Evolutionary conservation across 2,888 invertebrate species (phyloP).

Genomic region (Eupithecia centaureata): DNA sequence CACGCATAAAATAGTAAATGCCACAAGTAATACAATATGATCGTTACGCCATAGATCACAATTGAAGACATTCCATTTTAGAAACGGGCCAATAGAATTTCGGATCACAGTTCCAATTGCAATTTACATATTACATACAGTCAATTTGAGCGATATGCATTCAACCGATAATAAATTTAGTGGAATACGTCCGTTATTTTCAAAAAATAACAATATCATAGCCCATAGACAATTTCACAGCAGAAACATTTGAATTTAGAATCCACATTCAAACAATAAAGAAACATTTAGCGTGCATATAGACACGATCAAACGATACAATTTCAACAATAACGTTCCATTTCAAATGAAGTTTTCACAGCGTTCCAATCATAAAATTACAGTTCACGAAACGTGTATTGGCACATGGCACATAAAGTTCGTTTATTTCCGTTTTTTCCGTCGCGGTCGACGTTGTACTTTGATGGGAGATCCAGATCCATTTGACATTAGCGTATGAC

Average conservation of each 20-base stretch:
- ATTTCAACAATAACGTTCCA: conserved; percentile 9
- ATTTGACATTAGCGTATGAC: conserved; percentile 63
- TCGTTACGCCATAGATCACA: conserved; percentile 57
- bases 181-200: conserved; percentile 24
- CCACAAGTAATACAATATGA: conserved; percentile 74
- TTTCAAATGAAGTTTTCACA: conserved; percentile 5
- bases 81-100: conserved; percentile 54
- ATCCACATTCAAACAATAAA: neutral
- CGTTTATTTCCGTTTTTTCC: conserved; percentile 82
- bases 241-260: conserved; percentile 1
- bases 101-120: conserved; percentile 74
- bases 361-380: conserved; percentile 35
- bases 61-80: conserved; percentile 52
- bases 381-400: conserved; percentile 19
- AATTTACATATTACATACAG: conserved; percentile 32
- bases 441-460: conserved; percentile 83
- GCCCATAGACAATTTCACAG: neutral
- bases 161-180: conserved; percentile 20
- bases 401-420: conserved; percentile 33
- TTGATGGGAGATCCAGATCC: conserved; percentile 79
- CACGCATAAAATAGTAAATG: conserved; percentile 69
- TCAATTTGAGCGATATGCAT: conserved; percentile 24
- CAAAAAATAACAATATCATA: conserved; percentile 13
- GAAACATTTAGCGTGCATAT: conserved; percentile 1
- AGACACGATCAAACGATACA: neutral